Evolutionary conservation across 2,888 invertebrate genomes (phyloP).

Genomic region (Ctenicera cuprea): DNA sequence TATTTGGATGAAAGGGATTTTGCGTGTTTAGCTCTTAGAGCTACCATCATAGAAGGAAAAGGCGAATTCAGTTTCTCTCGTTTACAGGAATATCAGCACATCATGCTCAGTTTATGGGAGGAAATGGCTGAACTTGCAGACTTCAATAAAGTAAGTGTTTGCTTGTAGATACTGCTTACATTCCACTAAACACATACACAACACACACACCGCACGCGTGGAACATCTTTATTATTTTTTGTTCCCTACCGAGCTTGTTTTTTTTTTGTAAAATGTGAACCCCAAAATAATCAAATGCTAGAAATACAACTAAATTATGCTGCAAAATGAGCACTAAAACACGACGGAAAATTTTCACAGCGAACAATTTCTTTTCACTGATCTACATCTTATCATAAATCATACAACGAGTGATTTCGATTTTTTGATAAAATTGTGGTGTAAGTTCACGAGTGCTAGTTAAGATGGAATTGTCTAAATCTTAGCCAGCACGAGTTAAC

Average conservation of each 20-base stretch:
- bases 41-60: slow-evolving; percentile 88
- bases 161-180: slow-evolving; percentile 17
- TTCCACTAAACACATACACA: slow-evolving; percentile 3
- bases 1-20: slow-evolving; percentile 89
- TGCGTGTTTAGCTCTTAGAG: slow-evolving; percentile 87
- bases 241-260: too few relatives aligned
- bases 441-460: too few relatives aligned
- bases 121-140: slow-evolving; percentile 90
- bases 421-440: too few relatives aligned
- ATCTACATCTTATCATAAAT: neutral
- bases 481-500: too few relatives aligned
- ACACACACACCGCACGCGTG: neutral
- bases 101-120: slow-evolving; percentile 90
- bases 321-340: too few relatives aligned
- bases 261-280: neutral
- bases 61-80: slow-evolving; percentile 84
- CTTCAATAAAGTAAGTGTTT: slow-evolving; percentile 83
- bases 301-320: too few relatives aligned
- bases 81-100: slow-evolving; percentile 86
- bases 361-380: neutral
- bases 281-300: too few relatives aligned
- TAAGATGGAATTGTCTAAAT: too few relatives aligned
- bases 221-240: too few relatives aligned
- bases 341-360: too few relatives aligned
- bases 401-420: too few relatives aligned